These are phyloP conservation scores for Drosophila pseudoananassae DNA, from an alignment of 1,140 invertebrate species.

Conservation along the genomic window DNA sequence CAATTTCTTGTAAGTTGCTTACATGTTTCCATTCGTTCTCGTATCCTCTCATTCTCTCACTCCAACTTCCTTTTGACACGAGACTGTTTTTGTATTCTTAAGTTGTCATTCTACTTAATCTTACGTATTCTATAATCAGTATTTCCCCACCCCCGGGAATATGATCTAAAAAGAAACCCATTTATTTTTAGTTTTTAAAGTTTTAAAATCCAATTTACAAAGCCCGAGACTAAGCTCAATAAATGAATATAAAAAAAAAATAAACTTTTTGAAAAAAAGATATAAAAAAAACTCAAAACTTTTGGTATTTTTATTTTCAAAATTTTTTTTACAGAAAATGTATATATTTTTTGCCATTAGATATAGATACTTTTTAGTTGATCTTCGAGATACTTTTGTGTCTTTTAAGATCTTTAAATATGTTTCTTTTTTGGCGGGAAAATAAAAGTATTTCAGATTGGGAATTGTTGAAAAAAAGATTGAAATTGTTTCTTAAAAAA, in stretches of 20 bases:
- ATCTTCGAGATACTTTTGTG: too few species aligned
- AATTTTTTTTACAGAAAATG: constrained; percentile 40
- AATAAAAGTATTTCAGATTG: neutral
- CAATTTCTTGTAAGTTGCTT: constrained; percentile 83
- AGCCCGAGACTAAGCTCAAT: constrained; percentile 39
- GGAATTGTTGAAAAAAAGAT: too few species aligned
- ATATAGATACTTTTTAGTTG: neutral
- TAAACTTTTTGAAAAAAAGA: constrained; percentile 40
- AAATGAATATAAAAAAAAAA: constrained; percentile 26
- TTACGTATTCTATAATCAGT: constrained; percentile 32
- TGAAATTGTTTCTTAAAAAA: neutral
- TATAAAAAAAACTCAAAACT: constrained; percentile 31
- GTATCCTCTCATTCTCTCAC: constrained; percentile 10
- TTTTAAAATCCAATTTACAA: constrained; percentile 27
- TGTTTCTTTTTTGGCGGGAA: too few species aligned
- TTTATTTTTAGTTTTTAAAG: constrained; percentile 24
- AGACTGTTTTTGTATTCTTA: constrained; percentile 45
- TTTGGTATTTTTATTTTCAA: constrained; percentile 58
- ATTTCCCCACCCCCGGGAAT: constrained; percentile 29
- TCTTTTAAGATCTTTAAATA: too few species aligned
- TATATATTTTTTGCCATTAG: constrained; percentile 6
- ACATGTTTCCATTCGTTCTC: constrained; percentile 42
- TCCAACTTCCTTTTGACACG: constrained; percentile 41
- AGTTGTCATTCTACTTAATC: constrained; percentile 31
- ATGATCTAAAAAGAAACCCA: constrained; percentile 8